phyloP scores from a whole-genome alignment of 2,113 vertebrate species.

The Halichoeres trimaculatus region DNA sequence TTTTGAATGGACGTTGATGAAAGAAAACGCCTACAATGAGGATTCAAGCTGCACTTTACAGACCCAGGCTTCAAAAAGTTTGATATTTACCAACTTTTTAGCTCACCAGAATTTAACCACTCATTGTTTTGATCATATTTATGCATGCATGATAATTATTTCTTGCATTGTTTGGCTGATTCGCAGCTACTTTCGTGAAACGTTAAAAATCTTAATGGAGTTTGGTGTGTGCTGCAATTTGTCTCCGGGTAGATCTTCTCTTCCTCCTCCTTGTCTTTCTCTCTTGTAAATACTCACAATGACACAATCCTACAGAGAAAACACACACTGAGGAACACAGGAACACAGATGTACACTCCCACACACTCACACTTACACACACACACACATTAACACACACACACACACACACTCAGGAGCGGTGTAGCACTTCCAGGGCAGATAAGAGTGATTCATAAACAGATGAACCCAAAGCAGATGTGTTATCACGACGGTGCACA shows the following conservation, averaged over 20 bases:
- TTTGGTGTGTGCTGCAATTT: neutral
- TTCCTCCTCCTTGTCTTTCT: constrained; percentile 15
- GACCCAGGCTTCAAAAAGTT: neutral
- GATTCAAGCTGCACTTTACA: neutral
- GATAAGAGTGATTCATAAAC: constrained; percentile 77
- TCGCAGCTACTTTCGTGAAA: neutral
- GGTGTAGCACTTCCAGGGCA: constrained; percentile 56
- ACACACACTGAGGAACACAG: constrained; percentile 42
- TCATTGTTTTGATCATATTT: neutral
- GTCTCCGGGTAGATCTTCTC: neutral
- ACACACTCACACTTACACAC: constrained; percentile 30
- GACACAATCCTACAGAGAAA: constrained; percentile 38
- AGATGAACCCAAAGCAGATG: constrained; percentile 77
- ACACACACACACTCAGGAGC: constrained; percentile 32
- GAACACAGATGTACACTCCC: constrained; percentile 37
- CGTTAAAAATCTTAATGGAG: neutral
- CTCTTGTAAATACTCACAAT: constrained; percentile 53
- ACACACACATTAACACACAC: constrained; percentile 6
- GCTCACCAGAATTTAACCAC: neutral
- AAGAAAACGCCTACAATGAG: neutral
- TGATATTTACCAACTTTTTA: neutral
- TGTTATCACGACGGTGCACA: constrained; percentile 68
- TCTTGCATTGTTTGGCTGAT: too few relatives aligned
- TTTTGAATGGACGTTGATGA: too few relatives aligned
- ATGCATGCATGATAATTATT: neutral